These are phyloP conservation scores for Sternarchorhynchus goeldii DNA, from an alignment of 2,797 vertebrate genomes.

Conservation along the genomic window DNA sequence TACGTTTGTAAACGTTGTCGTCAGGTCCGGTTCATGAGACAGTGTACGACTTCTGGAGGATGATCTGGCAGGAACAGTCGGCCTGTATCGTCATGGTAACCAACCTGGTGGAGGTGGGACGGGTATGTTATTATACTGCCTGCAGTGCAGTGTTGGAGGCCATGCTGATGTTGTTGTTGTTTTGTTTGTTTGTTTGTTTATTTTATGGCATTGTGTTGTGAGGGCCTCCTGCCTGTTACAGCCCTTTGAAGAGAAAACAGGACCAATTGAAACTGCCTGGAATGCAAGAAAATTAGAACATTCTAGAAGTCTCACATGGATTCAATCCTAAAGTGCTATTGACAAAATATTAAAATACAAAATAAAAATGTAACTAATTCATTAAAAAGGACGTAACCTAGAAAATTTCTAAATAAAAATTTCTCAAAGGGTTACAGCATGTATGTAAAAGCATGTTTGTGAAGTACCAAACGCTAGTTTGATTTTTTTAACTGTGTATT, in stretches of 20 bases:
- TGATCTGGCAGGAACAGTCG: constrained; percentile 99
- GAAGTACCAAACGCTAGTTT: neutral
- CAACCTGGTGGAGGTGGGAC: constrained; percentile 97
- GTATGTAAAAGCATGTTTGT: constrained; percentile 33
- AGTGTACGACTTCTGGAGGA: constrained; percentile 99
- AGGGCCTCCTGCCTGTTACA: constrained; percentile 51
- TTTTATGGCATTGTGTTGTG: constrained; percentile 25
- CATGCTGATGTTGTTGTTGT: constrained; percentile 16
- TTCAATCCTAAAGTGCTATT: no score
- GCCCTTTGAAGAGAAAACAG: constrained; percentile 49
- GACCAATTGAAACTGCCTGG: neutral
- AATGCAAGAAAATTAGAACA: neutral
- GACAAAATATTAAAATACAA: no score
- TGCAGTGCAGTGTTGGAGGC: constrained; percentile 52
- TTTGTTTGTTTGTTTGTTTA: neutral
- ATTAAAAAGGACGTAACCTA: neutral
- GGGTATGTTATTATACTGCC: constrained; percentile 80
- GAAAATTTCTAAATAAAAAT: neutral
- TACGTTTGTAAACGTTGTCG: neutral
- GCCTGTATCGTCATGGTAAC: constrained; percentile 99
- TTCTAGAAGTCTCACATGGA: neutral
- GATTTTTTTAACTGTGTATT: no score
- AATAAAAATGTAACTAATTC: no score
- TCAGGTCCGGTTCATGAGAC: constrained; percentile 98
- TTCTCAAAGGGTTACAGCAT: constrained; percentile 56